Evolutionary conservation across 2,113 vertebrate species (phyloP).

Genomic region (Xiphorhynchus elegans): DNA sequence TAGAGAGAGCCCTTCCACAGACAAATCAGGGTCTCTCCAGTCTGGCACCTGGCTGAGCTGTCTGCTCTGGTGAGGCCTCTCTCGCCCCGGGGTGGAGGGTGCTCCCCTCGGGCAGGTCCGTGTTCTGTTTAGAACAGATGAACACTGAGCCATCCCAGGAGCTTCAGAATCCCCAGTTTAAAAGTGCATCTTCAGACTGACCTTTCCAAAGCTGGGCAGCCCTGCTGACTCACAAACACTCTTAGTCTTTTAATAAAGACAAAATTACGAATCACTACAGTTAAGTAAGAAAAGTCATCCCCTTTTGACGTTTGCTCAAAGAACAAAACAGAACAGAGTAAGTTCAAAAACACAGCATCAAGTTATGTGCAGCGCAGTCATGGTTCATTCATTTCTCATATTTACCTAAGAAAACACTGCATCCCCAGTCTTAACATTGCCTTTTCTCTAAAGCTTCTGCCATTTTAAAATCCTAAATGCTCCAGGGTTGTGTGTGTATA

Average conservation of each 20-base stretch:
- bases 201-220: background rate
- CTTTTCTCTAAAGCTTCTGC: background rate
- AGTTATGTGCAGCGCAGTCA: background rate
- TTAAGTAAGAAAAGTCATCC: background rate
- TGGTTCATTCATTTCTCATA: background rate
- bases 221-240: background rate
- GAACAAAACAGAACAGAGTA: background rate
- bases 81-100: background rate
- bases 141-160: background rate
- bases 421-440: background rate
- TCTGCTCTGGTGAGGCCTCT: background rate
- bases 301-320: background rate
- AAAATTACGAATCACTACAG: background rate
- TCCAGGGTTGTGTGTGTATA: background rate
- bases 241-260: constrained; percentile 1
- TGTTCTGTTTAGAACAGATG: background rate
- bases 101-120: background rate
- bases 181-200: constrained; percentile 28
- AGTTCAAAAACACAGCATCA: background rate
- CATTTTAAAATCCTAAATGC: background rate
- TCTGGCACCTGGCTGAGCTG: background rate
- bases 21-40: background rate
- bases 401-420: background rate
- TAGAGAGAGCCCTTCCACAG: background rate
- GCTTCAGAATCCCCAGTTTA: background rate